Percentiles rank a stretch among this genome's conserved stretches.
Evolutionary conservation across 2,113 vertebrate genomes (phyloP).

Genomic region (Phocoena phocoena): DNA sequence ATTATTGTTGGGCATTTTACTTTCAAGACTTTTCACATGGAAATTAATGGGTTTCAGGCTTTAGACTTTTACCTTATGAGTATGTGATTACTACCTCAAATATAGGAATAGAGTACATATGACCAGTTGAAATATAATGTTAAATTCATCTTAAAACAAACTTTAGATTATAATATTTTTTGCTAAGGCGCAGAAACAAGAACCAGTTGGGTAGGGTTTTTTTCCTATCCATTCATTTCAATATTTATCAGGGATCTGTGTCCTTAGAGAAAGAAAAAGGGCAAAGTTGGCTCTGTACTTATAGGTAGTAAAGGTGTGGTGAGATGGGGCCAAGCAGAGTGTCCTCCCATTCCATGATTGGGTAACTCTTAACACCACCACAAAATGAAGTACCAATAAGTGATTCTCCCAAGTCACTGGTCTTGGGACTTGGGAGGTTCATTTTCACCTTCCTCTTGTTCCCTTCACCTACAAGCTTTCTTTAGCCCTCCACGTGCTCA

Average conservation of each 20-base stretch:
- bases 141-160: background rate
- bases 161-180: background rate
- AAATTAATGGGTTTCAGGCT: background rate
- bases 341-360: background rate
- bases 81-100: background rate
- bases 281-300: background rate
- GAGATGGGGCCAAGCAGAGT: background rate
- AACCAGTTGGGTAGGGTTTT: background rate
- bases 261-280: background rate
- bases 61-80: background rate
- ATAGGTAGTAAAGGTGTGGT: background rate
- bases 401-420: background rate
- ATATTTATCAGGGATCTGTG: background rate
- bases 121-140: background rate
- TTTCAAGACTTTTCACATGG: background rate
- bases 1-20: background rate
- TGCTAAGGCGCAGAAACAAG: background rate
- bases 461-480: background rate
- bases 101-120: background rate
- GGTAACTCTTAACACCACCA: background rate
- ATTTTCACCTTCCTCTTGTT: background rate
- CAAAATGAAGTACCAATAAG: background rate
- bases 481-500: background rate
- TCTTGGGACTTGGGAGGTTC: background rate
- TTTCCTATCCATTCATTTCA: background rate